phyloP scores from a whole-genome alignment of 2,888 invertebrate genomes.

The Thelaira solivaga region DNA sequence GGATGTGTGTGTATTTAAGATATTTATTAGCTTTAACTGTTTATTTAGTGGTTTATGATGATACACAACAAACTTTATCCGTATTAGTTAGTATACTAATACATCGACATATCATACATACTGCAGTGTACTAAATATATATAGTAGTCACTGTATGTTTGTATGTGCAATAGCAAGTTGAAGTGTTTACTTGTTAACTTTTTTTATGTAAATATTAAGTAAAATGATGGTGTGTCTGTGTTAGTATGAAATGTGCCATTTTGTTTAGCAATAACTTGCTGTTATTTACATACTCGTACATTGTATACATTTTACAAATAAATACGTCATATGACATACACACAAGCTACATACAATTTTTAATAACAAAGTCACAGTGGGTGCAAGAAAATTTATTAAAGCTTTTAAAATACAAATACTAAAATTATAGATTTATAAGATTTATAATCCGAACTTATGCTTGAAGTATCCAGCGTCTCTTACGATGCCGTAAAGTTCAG shows the following conservation, averaged over 20 bases:
- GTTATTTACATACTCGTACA: no score
- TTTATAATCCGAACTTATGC: no score
- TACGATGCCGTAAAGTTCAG: no score
- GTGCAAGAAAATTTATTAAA: no score
- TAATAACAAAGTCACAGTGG: no score
- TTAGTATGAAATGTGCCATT: constrained; percentile 3
- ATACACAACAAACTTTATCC: constrained; percentile 12
- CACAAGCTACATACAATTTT: no score
- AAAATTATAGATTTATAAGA: no score
- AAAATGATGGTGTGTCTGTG: neutral
- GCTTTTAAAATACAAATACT: no score
- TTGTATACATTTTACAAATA: no score
- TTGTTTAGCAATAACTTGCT: constrained; percentile 31
- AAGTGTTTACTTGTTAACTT: neutral
- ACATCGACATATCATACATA: neutral
- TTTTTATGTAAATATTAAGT: constrained; percentile 39
- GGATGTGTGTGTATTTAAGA: neutral
- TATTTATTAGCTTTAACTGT: constrained; percentile 40
- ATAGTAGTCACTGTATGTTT: neutral
- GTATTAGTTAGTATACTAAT: neutral
- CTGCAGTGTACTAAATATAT: neutral
- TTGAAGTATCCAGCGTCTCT: no score
- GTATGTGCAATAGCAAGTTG: neutral
- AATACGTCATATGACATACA: no score
- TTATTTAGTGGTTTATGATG: constrained; percentile 48